Evolutionary conservation across 2,113 vertebrate genomes (phyloP).

Genomic region (Eretmochelys imbricata): DNA sequence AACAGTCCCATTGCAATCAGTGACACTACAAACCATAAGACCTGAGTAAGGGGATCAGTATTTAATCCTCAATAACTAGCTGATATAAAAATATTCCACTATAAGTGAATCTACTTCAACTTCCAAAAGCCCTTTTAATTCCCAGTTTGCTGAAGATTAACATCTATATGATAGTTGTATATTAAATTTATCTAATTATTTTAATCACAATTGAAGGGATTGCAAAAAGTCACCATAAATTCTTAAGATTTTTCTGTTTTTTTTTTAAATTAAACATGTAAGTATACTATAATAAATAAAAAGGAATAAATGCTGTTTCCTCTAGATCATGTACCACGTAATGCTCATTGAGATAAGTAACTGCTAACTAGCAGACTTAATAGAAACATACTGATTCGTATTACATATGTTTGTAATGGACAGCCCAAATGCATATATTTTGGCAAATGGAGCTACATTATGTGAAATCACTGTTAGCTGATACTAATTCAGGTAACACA

Average conservation of each 20-base stretch:
- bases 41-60: neutral
- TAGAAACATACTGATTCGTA: slow-evolving; percentile 37
- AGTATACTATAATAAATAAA: neutral
- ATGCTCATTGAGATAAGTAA: neutral
- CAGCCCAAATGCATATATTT: slow-evolving; percentile 30
- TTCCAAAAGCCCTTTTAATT: slow-evolving; percentile 18
- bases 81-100: slow-evolving; percentile 12
- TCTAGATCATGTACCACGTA: neutral
- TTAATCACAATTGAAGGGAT: neutral
- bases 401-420: slow-evolving; percentile 46
- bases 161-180: neutral
- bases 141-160: slow-evolving; percentile 26
- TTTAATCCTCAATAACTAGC: neutral
- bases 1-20: neutral
- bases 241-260: neutral
- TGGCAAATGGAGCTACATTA: slow-evolving; percentile 20
- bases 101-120: neutral
- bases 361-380: slow-evolving; percentile 38
- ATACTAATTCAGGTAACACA: slow-evolving; percentile 73
- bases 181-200: slow-evolving; percentile 43
- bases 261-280: neutral
- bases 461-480: slow-evolving; percentile 51
- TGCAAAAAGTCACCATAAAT: neutral
- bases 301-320: neutral
- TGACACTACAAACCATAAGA: neutral